A percentile compares a stretch with the other conserved stretches of the same genome.
phyloP scores from a whole-genome alignment of 1,140 invertebrate genomes.

The Macrotrachela quadricornifera region DNA sequence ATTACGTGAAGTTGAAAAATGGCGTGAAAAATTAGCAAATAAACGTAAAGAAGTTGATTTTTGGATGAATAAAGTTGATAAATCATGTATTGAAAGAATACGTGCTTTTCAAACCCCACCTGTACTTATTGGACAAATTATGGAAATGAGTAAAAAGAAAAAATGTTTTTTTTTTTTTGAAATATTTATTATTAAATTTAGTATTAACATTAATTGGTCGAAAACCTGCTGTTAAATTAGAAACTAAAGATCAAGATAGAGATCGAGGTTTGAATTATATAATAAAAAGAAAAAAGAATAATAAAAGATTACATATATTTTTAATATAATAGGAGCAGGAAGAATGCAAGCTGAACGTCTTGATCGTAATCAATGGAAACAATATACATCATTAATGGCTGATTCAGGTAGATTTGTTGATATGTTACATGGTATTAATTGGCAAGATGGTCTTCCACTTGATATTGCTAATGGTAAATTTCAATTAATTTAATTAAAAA shows the following conservation, averaged over 20 bases:
- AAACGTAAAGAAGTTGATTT: slow-evolving; percentile 20
- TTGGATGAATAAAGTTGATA: slow-evolving; percentile 26
- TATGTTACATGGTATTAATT: slow-evolving; percentile 27
- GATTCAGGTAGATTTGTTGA: slow-evolving; percentile 28
- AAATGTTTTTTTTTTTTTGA: no score
- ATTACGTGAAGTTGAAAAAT: slow-evolving; percentile 19
- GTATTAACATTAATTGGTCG: slow-evolving; percentile 1
- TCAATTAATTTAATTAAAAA: background rate
- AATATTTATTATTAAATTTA: background rate
- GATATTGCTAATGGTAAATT: slow-evolving; percentile 21
- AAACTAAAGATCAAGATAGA: background rate
- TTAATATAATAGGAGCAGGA: background rate
- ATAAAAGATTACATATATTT: background rate
- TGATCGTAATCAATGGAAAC: slow-evolving; percentile 19
- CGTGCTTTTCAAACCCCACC: slow-evolving; percentile 24
- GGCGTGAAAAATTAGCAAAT: slow-evolving; percentile 17
- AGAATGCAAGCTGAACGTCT: slow-evolving; percentile 5
- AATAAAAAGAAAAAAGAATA: background rate
- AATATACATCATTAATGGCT: slow-evolving; percentile 21
- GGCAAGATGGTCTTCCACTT: slow-evolving; percentile 25
- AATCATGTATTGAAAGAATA: slow-evolving; percentile 23
- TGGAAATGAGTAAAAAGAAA: slow-evolving; percentile 30
- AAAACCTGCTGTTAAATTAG: background rate
- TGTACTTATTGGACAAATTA: slow-evolving; percentile 21
- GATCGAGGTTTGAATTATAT: background rate